Conservation (phyloP, 2,113 vertebrate genomes). For the Barnardius zonarius region DNA sequence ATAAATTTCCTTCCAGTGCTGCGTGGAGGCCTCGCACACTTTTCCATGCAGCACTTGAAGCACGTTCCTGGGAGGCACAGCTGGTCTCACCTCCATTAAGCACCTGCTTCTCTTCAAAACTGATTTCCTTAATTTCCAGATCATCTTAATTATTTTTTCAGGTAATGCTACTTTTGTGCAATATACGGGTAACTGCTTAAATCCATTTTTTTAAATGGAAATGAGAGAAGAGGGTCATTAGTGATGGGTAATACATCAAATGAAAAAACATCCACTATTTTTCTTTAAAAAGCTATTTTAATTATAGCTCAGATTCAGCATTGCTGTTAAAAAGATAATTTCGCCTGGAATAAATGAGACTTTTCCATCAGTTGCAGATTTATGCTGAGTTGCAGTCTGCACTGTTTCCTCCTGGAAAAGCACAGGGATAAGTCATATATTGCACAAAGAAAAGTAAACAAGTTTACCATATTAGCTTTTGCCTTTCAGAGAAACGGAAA, state of each 20-base stretch:
- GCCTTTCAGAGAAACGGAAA: not conserved
- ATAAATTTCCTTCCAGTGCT: slow-evolving; percentile 38
- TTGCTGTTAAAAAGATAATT: not conserved
- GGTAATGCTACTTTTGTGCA: slow-evolving; percentile 43
- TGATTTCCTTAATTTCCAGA: slow-evolving; percentile 64
- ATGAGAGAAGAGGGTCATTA: slow-evolving; percentile 29
- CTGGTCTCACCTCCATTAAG: slow-evolving; percentile 63
- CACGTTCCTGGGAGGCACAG: slow-evolving; percentile 48
- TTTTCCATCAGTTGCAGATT: not conserved
- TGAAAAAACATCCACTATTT: not conserved
- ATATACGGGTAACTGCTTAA: not conserved
- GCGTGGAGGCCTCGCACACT: not conserved
- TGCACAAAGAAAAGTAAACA: slow-evolving; percentile 13
- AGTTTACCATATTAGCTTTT: not conserved
- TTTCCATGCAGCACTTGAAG: slow-evolving; percentile 13
- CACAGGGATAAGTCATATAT: not conserved
- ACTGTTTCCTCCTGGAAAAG: not conserved
- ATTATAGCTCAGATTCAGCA: slow-evolving; percentile 4
- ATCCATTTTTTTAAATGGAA: not conserved
- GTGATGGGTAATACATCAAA: not conserved
- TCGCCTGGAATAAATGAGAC: not conserved
- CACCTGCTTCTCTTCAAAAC: slow-evolving; percentile 65
- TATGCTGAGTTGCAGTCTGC: slow-evolving; percentile 13
- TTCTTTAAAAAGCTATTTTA: not conserved
- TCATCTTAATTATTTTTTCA: slow-evolving; percentile 62